phyloP scores from a whole-genome alignment of 2,888 invertebrate species.

The Ormia ochracea region DNA sequence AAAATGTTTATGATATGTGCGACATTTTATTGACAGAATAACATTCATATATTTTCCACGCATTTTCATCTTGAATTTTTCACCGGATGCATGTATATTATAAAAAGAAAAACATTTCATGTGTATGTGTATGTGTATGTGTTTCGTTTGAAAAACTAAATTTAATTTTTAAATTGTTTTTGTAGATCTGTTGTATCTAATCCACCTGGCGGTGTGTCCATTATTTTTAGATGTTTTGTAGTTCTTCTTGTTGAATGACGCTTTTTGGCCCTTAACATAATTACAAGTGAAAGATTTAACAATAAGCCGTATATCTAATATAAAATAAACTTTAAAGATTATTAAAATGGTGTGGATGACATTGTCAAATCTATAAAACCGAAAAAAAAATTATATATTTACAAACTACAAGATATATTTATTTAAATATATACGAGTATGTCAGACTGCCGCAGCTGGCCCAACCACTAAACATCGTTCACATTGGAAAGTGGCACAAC shows the following conservation, averaged over 20 bases:
- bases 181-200: constrained; percentile 17
- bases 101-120: not conserved
- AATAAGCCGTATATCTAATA: not conserved
- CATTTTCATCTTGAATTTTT: constrained; percentile 35
- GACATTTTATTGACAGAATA: constrained; percentile 43
- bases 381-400: too few species aligned
- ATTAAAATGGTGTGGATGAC: too few species aligned
- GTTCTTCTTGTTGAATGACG: constrained; percentile 6
- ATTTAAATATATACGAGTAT: too few species aligned
- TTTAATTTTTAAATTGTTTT: constrained; percentile 2
- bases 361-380: too few species aligned
- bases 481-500: too few species aligned
- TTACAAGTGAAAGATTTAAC: not conserved
- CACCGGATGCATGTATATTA: constrained; percentile 39
- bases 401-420: too few species aligned
- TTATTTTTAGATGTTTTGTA: not conserved
- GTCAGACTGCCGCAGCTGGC: too few species aligned
- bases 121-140: not conserved
- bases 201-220: constrained; percentile 28
- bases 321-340: too few species aligned
- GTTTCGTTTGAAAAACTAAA: not conserved
- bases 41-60: constrained; percentile 36
- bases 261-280: not conserved
- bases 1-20: not conserved
- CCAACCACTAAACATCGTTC: too few species aligned